Evolutionary conservation across 2,888 invertebrate species (phyloP).

Genomic region (Nomada ruficornis): DNA sequence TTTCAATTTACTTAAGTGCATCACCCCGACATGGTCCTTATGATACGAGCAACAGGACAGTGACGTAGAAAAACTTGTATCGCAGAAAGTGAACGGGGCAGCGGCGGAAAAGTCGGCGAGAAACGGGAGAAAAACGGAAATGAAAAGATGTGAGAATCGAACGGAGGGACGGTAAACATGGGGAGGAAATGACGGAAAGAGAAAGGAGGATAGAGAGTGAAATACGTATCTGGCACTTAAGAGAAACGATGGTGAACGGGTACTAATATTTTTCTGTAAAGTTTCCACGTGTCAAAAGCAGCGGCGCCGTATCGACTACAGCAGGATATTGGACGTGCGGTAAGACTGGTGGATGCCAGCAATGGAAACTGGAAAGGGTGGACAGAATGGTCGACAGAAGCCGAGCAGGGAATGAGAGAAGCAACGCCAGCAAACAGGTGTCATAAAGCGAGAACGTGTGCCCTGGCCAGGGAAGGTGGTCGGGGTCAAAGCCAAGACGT

Average conservation of each 20-base stretch:
- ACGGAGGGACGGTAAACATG: too few relatives aligned
- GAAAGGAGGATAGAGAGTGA: not conserved
- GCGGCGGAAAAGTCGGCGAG: not conserved
- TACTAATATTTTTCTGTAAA: slow-evolving; percentile 57
- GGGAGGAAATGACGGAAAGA: not conserved
- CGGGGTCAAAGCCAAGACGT: slow-evolving; percentile 71
- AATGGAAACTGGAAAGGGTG: slow-evolving; percentile 24
- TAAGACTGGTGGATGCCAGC: slow-evolving; percentile 29
- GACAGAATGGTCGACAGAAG: slow-evolving; percentile 12
- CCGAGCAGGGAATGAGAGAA: slow-evolving; percentile 31
- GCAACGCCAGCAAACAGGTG: slow-evolving; percentile 78
- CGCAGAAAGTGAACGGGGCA: not conserved
- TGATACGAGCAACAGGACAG: slow-evolving; percentile 45
- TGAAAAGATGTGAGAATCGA: slow-evolving; percentile 11
- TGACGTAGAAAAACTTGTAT: not conserved
- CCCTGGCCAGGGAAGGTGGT: slow-evolving; percentile 57
- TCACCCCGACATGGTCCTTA: slow-evolving; percentile 34
- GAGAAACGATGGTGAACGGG: not conserved
- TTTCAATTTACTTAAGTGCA: slow-evolving; percentile 75
- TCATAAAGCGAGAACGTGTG: slow-evolving; percentile 78
- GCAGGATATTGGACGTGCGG: slow-evolving; percentile 61
- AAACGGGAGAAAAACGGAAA: not conserved
- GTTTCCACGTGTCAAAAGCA: slow-evolving; percentile 62
- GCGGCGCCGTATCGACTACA: slow-evolving; percentile 55
- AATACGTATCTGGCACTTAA: not conserved